These are phyloP conservation scores for Ailurus styani DNA, from an alignment of 2,113 vertebrate genomes.

Conservation along the genomic window DNA sequence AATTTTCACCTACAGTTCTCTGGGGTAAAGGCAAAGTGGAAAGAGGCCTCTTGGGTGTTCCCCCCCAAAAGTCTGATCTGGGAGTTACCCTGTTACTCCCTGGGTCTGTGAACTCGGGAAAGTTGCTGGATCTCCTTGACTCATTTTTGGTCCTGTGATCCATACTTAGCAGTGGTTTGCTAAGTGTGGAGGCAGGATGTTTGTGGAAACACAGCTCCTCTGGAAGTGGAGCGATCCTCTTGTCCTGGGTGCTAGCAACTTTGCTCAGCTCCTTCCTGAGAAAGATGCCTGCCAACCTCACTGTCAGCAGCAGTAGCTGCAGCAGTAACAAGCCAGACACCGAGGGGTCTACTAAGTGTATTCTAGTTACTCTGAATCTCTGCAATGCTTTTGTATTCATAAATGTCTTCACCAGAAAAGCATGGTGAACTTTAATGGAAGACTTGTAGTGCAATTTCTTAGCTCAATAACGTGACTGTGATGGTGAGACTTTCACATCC, in stretches of 20 bases:
- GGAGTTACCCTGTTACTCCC: background rate
- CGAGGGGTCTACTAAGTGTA: background rate
- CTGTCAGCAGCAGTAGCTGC: background rate
- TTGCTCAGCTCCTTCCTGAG: background rate
- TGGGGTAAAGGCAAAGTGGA: background rate
- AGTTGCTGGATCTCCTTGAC: background rate
- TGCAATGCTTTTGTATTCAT: background rate
- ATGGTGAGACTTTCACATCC: background rate
- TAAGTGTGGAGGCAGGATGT: background rate
- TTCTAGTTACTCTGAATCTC: background rate
- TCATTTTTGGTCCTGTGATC: background rate
- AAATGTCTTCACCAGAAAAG: background rate
- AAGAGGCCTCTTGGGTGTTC: accelerated
- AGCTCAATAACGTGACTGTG: background rate
- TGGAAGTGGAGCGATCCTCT: background rate
- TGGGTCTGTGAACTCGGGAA: background rate
- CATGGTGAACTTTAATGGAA: background rate
- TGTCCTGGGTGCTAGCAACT: background rate
- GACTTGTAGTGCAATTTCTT: background rate
- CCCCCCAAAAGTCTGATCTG: background rate
- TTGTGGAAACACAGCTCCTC: background rate
- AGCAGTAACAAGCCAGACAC: background rate
- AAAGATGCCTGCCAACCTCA: background rate
- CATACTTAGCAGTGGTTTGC: background rate
- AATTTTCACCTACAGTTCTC: background rate